These are phyloP conservation scores for Malaclemys terrapin DNA, from an alignment of 2,113 vertebrate genomes.

Conservation along the genomic window DNA sequence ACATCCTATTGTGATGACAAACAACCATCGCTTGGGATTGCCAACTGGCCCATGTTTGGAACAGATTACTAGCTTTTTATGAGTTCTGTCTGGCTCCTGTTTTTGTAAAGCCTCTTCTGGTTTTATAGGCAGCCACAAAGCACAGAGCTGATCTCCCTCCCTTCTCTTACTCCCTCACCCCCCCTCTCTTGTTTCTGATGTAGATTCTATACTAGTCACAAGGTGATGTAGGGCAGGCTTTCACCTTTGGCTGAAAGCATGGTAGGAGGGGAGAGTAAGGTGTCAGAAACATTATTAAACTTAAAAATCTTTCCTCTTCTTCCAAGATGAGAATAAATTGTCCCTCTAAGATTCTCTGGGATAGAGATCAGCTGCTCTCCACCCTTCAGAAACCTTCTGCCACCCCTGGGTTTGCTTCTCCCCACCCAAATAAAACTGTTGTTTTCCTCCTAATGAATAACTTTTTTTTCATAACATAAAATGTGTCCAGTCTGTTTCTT, in stretches of 20 bases:
- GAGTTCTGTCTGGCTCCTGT: not conserved
- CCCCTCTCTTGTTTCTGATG: slow-evolving; percentile 51
- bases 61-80: slow-evolving; percentile 36
- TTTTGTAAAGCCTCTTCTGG: slow-evolving; percentile 38
- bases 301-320: slow-evolving; percentile 70
- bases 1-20: not conserved
- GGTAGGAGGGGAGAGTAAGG: slow-evolving; percentile 41
- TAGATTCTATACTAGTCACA: slow-evolving; percentile 50
- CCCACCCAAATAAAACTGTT: slow-evolving; percentile 30
- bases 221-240: slow-evolving; percentile 23
- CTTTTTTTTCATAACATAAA: slow-evolving; percentile 43
- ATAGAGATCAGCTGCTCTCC: slow-evolving; percentile 38
- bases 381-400: slow-evolving; percentile 36
- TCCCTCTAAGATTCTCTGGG: slow-evolving; percentile 43
- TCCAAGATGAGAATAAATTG: slow-evolving; percentile 74
- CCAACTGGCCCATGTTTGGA: not conserved
- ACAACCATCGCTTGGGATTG: not conserved
- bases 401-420: slow-evolving; percentile 37
- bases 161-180: slow-evolving; percentile 8
- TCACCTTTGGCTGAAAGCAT: slow-evolving; percentile 71
- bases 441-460: not conserved
- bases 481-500: not conserved
- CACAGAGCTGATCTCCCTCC: slow-evolving; percentile 47
- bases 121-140: slow-evolving; percentile 60
- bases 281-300: slow-evolving; percentile 70